These are phyloP conservation scores for Drosophila grimshawi DNA, from an alignment of 1,140 invertebrate species.

Conservation along the genomic window DNA sequence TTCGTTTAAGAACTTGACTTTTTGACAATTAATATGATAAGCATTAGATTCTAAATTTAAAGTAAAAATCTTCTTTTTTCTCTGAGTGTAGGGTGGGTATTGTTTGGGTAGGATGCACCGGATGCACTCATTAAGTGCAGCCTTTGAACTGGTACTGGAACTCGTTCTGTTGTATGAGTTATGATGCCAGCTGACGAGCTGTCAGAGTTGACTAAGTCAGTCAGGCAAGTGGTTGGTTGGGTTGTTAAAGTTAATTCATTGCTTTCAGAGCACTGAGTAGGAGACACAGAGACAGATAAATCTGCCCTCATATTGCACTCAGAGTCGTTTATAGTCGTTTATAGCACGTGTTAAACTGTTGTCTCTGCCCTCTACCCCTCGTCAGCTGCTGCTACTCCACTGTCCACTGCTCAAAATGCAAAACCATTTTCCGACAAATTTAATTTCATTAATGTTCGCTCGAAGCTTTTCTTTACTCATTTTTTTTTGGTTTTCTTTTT, in stretches of 20 bases:
- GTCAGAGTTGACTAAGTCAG: conserved; percentile 53
- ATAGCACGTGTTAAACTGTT: conserved; percentile 62
- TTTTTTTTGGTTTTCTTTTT: conserved; percentile 20
- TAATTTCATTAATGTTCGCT: conserved; percentile 71
- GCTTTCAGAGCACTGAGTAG: conserved; percentile 1
- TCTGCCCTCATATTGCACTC: conserved; percentile 51
- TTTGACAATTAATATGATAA: too few relatives aligned
- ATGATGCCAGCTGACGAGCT: conserved; percentile 80
- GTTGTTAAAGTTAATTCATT: conserved; percentile 67
- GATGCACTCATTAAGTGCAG: conserved; percentile 76
- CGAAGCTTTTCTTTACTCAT: conserved; percentile 34
- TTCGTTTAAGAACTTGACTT: too few relatives aligned
- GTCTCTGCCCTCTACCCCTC: too few relatives aligned
- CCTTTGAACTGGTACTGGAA: conserved; percentile 56
- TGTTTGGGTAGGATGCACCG: conserved; percentile 29
- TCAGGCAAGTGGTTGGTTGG: conserved; percentile 42
- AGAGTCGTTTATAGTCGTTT: neutral
- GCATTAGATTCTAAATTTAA: too few relatives aligned
- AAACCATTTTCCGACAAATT: conserved; percentile 75
- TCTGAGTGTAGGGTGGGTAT: conserved; percentile 1
- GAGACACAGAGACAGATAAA: neutral
- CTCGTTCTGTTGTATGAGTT: conserved; percentile 56
- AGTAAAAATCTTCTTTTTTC: too few relatives aligned
- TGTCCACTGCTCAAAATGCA: conserved; percentile 31
- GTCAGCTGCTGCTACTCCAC: too few relatives aligned